These are phyloP conservation scores for Drosophila barbarae DNA, from an alignment of 2,888 invertebrate genomes.

Conservation along the genomic window DNA sequence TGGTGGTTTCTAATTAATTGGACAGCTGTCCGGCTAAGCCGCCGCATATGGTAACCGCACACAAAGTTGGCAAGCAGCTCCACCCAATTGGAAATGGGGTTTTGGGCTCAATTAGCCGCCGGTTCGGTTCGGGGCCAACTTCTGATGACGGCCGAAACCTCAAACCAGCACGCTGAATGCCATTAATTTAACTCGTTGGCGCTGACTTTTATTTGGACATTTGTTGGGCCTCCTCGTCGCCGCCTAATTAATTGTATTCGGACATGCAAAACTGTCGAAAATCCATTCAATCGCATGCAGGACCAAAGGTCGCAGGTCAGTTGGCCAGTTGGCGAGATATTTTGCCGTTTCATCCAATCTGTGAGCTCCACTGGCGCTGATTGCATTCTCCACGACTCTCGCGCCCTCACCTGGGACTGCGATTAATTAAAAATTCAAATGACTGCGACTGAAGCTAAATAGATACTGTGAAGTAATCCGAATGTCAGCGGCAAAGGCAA, in stretches of 20 bases:
- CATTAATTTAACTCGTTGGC: constrained; percentile 54
- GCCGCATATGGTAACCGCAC: constrained; percentile 53
- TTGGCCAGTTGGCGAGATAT: constrained; percentile 37
- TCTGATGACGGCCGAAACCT: constrained; percentile 44
- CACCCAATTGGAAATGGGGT: constrained; percentile 31
- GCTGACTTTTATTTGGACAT: constrained; percentile 65
- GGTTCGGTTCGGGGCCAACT: constrained; percentile 36
- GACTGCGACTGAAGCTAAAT: constrained; percentile 67
- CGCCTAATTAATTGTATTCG: constrained; percentile 63
- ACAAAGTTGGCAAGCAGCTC: constrained; percentile 37
- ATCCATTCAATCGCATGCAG: constrained; percentile 22
- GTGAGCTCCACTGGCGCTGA: constrained; percentile 12
- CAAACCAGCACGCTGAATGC: constrained; percentile 20
- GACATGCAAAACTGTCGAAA: constrained; percentile 63
- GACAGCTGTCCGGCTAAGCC: constrained; percentile 53
- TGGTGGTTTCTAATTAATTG: constrained; percentile 67
- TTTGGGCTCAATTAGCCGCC: constrained; percentile 65
- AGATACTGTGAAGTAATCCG: constrained; percentile 66
- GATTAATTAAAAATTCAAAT: constrained; percentile 72
- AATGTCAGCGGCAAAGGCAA: constrained; percentile 50
- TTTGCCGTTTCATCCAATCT: constrained; percentile 23
- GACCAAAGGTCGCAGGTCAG: constrained; percentile 40
- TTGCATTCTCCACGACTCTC: constrained; percentile 26
- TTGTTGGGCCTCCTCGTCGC: constrained; percentile 46
- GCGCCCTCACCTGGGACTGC: constrained; percentile 37